These are phyloP conservation scores for Archivesica marissinica DNA, from an alignment of 1,140 invertebrate genomes.

Conservation along the genomic window DNA sequence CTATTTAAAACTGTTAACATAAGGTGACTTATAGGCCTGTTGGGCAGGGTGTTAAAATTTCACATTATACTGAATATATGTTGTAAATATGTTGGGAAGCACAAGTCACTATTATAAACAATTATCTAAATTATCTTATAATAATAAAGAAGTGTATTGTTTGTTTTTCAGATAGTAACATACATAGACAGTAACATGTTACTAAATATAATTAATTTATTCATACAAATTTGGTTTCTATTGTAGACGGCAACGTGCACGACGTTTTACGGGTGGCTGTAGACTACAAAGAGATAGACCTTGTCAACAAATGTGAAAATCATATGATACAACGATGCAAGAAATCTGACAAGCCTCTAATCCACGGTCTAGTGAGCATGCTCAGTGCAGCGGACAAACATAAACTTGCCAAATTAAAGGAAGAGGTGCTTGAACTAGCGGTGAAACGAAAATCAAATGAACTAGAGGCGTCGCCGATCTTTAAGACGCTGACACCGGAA, in stretches of 20 bases:
- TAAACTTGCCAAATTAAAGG: constrained; percentile 51
- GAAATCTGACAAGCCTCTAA: constrained; percentile 55
- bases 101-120: no score
- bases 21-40: no score
- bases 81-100: no score
- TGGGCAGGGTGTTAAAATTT: no score
- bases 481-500: constrained; percentile 48
- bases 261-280: constrained; percentile 47
- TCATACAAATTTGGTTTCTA: not conserved
- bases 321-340: constrained; percentile 57
- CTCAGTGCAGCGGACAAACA: constrained; percentile 60
- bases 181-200: no score
- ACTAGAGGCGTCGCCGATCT: constrained; percentile 55
- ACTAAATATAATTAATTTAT: not conserved
- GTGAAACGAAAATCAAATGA: constrained; percentile 56
- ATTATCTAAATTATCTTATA: no score
- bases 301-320: constrained; percentile 32
- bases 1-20: no score
- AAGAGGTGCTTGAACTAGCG: constrained; percentile 48
- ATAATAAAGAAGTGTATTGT: no score
- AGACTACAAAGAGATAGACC: constrained; percentile 45
- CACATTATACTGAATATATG: no score
- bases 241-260: constrained; percentile 60
- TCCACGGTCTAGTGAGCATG: constrained; percentile 56
- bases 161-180: no score